These are phyloP conservation scores for Drosophila vallismaia DNA, from an alignment of 2,888 invertebrate species.

Conservation along the genomic window DNA sequence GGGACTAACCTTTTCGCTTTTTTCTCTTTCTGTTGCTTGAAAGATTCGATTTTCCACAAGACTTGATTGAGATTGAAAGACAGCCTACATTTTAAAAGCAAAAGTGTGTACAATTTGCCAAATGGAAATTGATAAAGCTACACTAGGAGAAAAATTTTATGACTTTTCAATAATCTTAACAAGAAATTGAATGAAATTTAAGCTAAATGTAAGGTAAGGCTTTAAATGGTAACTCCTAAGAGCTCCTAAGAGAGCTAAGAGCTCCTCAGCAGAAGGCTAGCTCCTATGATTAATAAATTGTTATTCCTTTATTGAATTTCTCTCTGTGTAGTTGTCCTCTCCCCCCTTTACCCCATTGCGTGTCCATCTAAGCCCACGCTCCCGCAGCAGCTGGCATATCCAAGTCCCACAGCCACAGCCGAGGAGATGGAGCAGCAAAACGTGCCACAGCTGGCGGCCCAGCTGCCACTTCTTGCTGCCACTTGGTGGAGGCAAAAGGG, in stretches of 20 bases:
- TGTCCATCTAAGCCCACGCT: slow-evolving; percentile 54
- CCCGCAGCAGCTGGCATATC: slow-evolving; percentile 51
- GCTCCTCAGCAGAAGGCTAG: too few species aligned
- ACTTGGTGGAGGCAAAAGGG: slow-evolving; percentile 11
- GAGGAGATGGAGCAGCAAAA: slow-evolving; percentile 19
- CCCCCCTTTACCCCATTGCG: neutral
- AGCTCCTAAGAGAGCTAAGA: too few species aligned
- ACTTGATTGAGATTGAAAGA: neutral
- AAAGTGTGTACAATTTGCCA: neutral
- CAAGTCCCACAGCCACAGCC: slow-evolving; percentile 9
- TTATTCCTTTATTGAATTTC: neutral
- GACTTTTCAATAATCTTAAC: neutral
- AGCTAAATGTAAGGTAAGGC: too few species aligned
- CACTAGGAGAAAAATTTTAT: neutral
- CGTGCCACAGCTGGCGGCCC: slow-evolving; percentile 59
- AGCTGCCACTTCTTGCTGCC: slow-evolving; percentile 52
- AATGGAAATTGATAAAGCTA: neutral
- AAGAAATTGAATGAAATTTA: too few species aligned
- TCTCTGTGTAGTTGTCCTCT: slow-evolving; percentile 4
- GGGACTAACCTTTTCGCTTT: too few species aligned
- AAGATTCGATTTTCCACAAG: neutral
- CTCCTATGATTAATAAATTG: too few species aligned
- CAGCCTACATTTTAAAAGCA: neutral
- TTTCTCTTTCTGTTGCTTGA: too few species aligned
- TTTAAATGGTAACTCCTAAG: too few species aligned